Evolutionary conservation across 2,888 invertebrate species (phyloP).

Genomic region (Agrilus biguttatus): DNA sequence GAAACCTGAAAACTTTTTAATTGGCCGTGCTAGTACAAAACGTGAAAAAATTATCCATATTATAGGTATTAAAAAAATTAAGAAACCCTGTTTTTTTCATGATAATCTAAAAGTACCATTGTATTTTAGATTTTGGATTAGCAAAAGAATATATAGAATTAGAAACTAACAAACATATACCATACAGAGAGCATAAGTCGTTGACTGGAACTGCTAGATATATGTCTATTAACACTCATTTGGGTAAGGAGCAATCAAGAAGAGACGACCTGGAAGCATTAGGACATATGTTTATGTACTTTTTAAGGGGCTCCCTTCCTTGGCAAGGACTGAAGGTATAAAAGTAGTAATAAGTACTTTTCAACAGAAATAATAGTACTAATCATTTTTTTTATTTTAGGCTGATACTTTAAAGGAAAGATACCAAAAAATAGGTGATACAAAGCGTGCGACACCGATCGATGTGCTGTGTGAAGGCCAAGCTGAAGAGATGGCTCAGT

Average conservation of each 20-base stretch:
- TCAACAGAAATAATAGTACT: not conserved
- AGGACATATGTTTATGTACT: conserved; percentile 99
- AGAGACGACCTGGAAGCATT: conserved; percentile 94
- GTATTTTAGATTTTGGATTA: conserved; percentile 88
- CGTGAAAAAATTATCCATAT: conserved; percentile 98
- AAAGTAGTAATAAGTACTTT: not conserved
- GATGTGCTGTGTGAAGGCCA: conserved; percentile 81
- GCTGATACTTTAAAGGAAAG: conserved; percentile 81
- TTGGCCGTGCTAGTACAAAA: conserved; percentile 91
- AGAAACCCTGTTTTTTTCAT: conserved; percentile 2
- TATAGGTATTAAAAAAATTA: conserved; percentile 35
- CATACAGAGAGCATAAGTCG: conserved; percentile 99
- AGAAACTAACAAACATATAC: conserved; percentile 99
- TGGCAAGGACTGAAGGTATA: conserved; percentile 92
- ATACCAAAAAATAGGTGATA: conserved; percentile 99
- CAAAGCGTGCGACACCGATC: conserved; percentile 96
- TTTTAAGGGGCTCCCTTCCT: conserved; percentile 96
- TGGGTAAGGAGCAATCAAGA: conserved; percentile 99
- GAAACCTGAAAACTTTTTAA: conserved; percentile 97
- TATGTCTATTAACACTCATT: conserved; percentile 99
- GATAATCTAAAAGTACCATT: conserved; percentile 4
- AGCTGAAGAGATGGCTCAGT: conserved; percentile 95
- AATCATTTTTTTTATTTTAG: conserved; percentile 2
- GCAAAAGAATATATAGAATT: conserved; percentile 99
- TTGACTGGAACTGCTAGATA: conserved; percentile 94